Percentiles rank a stretch among this genome's conserved stretches.
Conservation (phyloP, 2,113 vertebrate genomes). For the Suricata suricatta region DNA sequence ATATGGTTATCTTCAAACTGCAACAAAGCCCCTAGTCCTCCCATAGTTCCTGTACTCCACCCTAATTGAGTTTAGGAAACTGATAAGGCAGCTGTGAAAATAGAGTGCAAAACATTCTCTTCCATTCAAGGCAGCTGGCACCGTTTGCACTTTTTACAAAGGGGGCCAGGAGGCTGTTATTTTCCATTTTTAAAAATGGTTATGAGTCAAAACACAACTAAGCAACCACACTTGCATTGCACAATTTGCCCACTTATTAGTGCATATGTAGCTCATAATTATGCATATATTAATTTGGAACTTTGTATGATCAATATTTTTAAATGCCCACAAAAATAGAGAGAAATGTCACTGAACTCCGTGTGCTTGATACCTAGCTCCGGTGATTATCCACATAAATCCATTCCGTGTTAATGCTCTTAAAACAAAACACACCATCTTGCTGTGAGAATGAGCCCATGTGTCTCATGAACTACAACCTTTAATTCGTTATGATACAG, state of each 20-base stretch:
- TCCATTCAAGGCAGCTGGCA: constrained; percentile 72
- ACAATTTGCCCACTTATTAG: constrained; percentile 51
- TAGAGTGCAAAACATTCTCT: constrained; percentile 67
- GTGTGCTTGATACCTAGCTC: too few species aligned
- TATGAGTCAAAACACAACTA: not conserved
- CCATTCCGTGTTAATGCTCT: not conserved
- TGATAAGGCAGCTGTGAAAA: constrained; percentile 87
- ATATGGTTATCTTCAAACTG: constrained; percentile 70
- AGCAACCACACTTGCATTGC: not conserved
- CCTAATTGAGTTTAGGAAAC: constrained; percentile 81
- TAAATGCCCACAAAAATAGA: not conserved
- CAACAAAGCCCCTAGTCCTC: constrained; percentile 55
- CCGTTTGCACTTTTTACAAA: not conserved
- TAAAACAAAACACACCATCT: not conserved
- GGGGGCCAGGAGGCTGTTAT: constrained; percentile 50
- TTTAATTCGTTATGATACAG: not conserved
- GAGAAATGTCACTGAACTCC: not conserved
- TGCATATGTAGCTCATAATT: not conserved
- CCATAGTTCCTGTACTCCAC: constrained; percentile 77
- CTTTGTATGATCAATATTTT: not conserved
- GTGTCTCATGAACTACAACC: not conserved
- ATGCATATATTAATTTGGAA: not conserved
- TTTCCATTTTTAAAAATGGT: constrained; percentile 71
- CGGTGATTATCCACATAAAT: not conserved
- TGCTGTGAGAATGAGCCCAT: not conserved